A percentile compares a stretch with the other conserved stretches of the same genome.
Conservation (phyloP, 2,797 vertebrate species). For the Saxicola maurus region DNA sequence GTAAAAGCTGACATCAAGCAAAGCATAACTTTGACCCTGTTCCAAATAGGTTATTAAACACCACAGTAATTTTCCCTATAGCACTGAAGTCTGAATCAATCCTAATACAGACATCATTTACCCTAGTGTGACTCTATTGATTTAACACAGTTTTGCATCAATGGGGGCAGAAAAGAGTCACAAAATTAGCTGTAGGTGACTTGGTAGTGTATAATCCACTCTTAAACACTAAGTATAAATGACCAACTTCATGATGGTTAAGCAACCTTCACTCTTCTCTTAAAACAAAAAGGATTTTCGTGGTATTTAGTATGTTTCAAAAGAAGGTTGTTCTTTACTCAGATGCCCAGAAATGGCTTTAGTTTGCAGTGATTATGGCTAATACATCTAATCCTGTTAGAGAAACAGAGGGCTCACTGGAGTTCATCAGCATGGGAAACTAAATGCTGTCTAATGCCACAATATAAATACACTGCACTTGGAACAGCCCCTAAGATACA, state of each 20-base stretch:
- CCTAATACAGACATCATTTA: neutral
- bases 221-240: neutral
- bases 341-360: neutral
- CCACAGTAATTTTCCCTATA: neutral
- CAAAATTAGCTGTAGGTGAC: neutral
- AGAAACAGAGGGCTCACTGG: neutral
- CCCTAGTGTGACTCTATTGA: neutral
- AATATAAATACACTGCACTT: neutral
- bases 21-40: neutral
- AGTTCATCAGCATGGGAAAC: neutral
- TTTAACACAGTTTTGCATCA: neutral
- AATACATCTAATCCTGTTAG: neutral
- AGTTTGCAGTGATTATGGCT: neutral
- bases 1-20: neutral
- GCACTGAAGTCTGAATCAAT: neutral
- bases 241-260: neutral
- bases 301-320: neutral
- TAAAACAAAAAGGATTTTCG: neutral
- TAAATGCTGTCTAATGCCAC: neutral
- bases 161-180: neutral
- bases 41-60: slow-evolving; percentile 4
- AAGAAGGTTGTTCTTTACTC: neutral
- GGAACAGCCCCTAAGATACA: neutral
- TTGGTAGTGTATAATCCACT: neutral
- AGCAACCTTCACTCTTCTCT: neutral